Evolutionary conservation across 2,797 vertebrate genomes (phyloP).

Genomic region (Oryzias dopingdopingensis): DNA sequence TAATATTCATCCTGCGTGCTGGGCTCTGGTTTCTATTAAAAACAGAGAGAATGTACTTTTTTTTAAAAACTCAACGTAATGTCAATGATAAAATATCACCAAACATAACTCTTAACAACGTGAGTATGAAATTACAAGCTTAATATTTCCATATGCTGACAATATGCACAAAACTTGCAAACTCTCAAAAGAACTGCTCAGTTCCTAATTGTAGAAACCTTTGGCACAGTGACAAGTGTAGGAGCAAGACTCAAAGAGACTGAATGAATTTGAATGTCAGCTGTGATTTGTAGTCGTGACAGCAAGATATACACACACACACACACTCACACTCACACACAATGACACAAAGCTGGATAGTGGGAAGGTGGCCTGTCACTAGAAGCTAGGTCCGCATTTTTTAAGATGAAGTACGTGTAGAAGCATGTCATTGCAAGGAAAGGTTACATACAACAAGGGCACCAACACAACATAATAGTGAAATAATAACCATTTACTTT

Average conservation of each 20-base stretch:
- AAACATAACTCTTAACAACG: too few relatives aligned
- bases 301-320: slow-evolving; percentile 16
- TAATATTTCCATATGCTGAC: too few relatives aligned
- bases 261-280: slow-evolving; percentile 20
- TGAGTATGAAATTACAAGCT: too few relatives aligned
- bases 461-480: neutral
- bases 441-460: slow-evolving; percentile 10
- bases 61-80: too few relatives aligned
- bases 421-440: slow-evolving; percentile 33
- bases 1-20: too few relatives aligned
- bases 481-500: neutral
- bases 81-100: too few relatives aligned
- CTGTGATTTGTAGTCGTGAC: slow-evolving; percentile 50
- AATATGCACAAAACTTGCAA: too few relatives aligned
- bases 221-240: too few relatives aligned
- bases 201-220: too few relatives aligned
- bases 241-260: neutral
- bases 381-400: slow-evolving; percentile 61
- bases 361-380: slow-evolving; percentile 60
- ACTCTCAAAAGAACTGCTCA: too few relatives aligned
- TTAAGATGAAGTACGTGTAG: slow-evolving; percentile 25
- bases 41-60: too few relatives aligned
- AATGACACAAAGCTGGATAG: slow-evolving; percentile 46
- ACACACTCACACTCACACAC: neutral
- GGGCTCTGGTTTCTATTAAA: too few relatives aligned